Conservation (phyloP, 2,888 invertebrate genomes). For the Sisyra nigra region DNA sequence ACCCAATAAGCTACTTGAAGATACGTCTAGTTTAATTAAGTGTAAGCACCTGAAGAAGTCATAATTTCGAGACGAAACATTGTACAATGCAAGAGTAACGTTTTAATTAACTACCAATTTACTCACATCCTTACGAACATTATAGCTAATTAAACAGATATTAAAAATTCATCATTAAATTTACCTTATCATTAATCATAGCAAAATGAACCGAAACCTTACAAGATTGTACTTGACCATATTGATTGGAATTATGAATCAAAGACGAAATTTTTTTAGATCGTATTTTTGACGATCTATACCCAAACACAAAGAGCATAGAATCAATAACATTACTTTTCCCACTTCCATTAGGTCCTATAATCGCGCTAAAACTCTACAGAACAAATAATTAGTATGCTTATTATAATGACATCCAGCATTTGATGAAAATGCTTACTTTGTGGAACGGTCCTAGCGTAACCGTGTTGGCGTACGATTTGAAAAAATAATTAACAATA, state of each 20-base stretch:
- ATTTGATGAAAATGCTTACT: conserved; percentile 31
- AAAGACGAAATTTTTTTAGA: conserved; percentile 89
- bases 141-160: no score
- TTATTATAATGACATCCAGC: neutral
- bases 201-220: conserved; percentile 83
- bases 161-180: no score
- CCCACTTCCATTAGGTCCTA: conserved; percentile 98
- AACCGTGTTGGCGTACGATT: conserved; percentile 82
- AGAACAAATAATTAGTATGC: conserved; percentile 12
- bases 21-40: no score
- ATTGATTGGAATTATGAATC: conserved; percentile 78
- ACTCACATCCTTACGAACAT: no score
- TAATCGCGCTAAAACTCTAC: conserved; percentile 87
- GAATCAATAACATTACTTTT: conserved; percentile 99
- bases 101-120: no score
- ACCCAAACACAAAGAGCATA: conserved; percentile 98
- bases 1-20: no score
- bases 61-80: no score
- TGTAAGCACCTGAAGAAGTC: no score
- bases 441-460: conserved; percentile 90
- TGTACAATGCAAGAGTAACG: no score
- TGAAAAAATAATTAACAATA: conserved; percentile 88
- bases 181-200: conserved; percentile 58
- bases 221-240: conserved; percentile 58
- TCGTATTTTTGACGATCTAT: conserved; percentile 85